Evolutionary conservation across 1,140 invertebrate species (phyloP), one percentile per base, ranked within the genome.

Genomic region (Zaprionus gabonicus): DNA sequence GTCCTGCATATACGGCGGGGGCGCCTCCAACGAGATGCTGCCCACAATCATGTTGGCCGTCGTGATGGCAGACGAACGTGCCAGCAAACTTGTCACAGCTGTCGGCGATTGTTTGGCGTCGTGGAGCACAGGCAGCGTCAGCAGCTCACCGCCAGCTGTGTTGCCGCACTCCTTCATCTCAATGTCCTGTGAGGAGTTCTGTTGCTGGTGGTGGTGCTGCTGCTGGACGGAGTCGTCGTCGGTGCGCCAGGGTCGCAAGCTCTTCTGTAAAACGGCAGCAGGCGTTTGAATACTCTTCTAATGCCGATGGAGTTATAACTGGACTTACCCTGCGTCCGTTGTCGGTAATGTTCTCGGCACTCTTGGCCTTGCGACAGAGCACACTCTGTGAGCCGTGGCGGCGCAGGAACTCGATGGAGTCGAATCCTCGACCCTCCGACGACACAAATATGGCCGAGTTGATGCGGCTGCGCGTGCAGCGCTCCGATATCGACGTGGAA

Each of bases 391-490:
- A 96, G 3, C 96, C 96, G 82, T 96, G 95, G 55, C 96, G 94
- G 46, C 96, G 94, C 75, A 96, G 93, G 84, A 97, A 97, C 92
- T 96, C 95, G 92, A 96, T 95, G 82, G 96, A 94, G 92, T 96
- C 94, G 85, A 96, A 96, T 51, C 96, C 96, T 13, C 95, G 94
- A 2, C 96, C 96, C 91, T 96, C 96, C 74, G 95, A 95, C 53
- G 95, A 96, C 20, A 95, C 94, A 82, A 95, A 95, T 80, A 96
- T 96, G 74, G 96, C 96, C 68, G 96, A 96, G 91, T 96, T 96
- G 81, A 96, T 95, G 17, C 96, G 94, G 66, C 95, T 96, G 65
- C 96, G 94, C 46, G 94, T 95, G 75, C 94, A 95, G 63, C 95
- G 95, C 58, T 93, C 92, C 68, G 92, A 83, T 58, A 93, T 91